Base-by-base conservation (phyloP, 1,140 invertebrate species). In the Cydia pomonella region DNA sequence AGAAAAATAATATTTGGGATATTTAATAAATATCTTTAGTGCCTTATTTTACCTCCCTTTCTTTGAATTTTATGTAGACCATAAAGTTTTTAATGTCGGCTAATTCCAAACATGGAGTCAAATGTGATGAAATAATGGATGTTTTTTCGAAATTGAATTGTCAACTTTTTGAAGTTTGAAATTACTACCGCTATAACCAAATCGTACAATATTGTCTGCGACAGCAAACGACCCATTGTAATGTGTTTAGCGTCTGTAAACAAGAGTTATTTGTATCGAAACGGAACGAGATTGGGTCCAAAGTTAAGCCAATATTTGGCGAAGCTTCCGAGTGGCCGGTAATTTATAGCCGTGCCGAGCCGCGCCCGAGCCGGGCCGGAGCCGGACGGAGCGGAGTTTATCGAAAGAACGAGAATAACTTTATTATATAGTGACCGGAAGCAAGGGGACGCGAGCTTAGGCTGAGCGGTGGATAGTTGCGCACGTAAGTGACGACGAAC, bases 341-440 rank as follows among this genome's bases (percentile, higher is more conserved):
- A 91, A 91, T 91, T 91, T 92, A 92, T 92, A 78, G 87, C 81
- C 81, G 87, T 81, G 82, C 85, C 88, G 87, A 90, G 81, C 87
- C 82, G 86, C n/a, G n/a, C n/a, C n/a, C n/a, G 33, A 91, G 85
- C 62, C 62, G 62, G 62, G 10, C 9, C 12, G 21, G 25, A 25
- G 27, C 63, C 79, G 87, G 82, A 83, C 86, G 89, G 88, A 90
- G 81, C 89, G 83, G 87, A 92, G 85, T 92, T 91, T 92, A 91
- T 92, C 91, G 89, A 89, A 90, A 90, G 87, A 88, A 87, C 81
- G 87, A 81, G 87, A 91, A 91, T 91, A 91, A 92, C 88, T 91
- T 91, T 92, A 92, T 92, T 92, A 92, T 87, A 87, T 87, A 91
- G 82, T 91, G 89, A 91, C 91, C 91, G 91, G 91, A 92, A 84